Conservation (phyloP, 2,113 vertebrate genomes). For the Callaeas wilsoni region DNA sequence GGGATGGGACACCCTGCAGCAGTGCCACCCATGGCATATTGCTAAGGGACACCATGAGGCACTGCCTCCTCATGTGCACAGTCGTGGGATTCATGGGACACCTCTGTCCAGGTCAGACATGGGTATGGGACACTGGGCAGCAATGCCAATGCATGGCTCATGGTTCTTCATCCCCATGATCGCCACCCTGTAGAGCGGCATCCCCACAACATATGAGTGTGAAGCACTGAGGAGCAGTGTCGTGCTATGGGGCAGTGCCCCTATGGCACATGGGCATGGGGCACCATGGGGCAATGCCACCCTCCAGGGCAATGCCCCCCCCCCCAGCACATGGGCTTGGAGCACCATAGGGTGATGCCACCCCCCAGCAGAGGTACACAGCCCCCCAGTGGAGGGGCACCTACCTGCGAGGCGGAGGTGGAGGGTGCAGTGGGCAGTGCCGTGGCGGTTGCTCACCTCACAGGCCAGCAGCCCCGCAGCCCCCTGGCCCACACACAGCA, state of each 20-base stretch:
- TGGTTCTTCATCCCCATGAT: background rate
- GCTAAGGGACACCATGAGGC: background rate
- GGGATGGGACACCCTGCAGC: background rate
- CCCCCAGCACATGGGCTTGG: background rate
- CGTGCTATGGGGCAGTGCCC: background rate
- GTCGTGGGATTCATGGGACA: background rate
- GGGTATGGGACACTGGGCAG: background rate
- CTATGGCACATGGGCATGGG: background rate
- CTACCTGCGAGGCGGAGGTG: constrained; percentile 85
- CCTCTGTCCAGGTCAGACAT: background rate
- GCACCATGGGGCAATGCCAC: background rate
- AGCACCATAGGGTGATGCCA: background rate
- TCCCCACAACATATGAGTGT: fast-evolving
- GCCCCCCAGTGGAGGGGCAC: background rate
- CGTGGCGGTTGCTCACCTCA: constrained; percentile 83
- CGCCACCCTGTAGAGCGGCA: background rate
- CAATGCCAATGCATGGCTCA: background rate
- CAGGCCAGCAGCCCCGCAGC: constrained; percentile 82
- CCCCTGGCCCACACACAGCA: constrained; percentile 76
- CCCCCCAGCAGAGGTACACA: background rate
- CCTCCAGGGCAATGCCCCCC: background rate
- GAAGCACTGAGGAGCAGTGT: background rate
- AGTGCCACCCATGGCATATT: background rate
- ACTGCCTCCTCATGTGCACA: background rate
- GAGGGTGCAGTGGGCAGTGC: constrained; percentile 82